A percentile compares a stretch with the other conserved stretches of the same genome.
Evolutionary conservation across 1,140 invertebrate genomes (phyloP).

Genomic region (Zaprionus davidi): DNA sequence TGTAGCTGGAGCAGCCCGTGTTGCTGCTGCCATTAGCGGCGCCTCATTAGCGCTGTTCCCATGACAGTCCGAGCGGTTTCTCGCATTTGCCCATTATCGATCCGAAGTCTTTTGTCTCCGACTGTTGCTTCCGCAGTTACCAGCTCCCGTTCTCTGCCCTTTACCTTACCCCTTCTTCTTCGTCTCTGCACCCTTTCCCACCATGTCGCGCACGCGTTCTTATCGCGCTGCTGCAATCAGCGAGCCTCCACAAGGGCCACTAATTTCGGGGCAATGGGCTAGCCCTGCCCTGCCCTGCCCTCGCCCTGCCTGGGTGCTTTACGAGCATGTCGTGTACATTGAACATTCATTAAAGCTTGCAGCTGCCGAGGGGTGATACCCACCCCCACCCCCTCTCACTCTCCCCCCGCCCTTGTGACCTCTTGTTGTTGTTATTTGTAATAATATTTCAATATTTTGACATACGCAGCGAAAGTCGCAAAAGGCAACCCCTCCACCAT

Average conservation of each 20-base stretch:
- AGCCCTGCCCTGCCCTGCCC: background rate
- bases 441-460: slow-evolving; percentile 83
- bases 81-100: slow-evolving; percentile 44
- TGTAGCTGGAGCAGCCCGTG: slow-evolving; percentile 12
- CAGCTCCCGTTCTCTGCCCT: background rate
- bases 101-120: slow-evolving; percentile 17
- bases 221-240: slow-evolving; percentile 67
- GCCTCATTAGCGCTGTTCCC: slow-evolving; percentile 52
- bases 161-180: background rate
- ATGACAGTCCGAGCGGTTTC: slow-evolving; percentile 4
- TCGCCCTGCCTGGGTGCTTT: slow-evolving; percentile 34
- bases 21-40: slow-evolving; percentile 59
- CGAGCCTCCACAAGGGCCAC: slow-evolving; percentile 51
- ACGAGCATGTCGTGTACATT: slow-evolving; percentile 77
- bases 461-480: slow-evolving; percentile 70
- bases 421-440: slow-evolving; percentile 59
- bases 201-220: slow-evolving; percentile 36
- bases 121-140: background rate
- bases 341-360: slow-evolving; percentile 74
- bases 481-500: slow-evolving; percentile 1
- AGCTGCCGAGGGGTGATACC: slow-evolving; percentile 12
- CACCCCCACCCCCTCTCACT: background rate
- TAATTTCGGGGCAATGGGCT: slow-evolving; percentile 52
- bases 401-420: background rate
- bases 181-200: background rate